Base-by-base conservation (phyloP, 2,113 vertebrate species). In the Reinhardtius hippoglossoides region DNA sequence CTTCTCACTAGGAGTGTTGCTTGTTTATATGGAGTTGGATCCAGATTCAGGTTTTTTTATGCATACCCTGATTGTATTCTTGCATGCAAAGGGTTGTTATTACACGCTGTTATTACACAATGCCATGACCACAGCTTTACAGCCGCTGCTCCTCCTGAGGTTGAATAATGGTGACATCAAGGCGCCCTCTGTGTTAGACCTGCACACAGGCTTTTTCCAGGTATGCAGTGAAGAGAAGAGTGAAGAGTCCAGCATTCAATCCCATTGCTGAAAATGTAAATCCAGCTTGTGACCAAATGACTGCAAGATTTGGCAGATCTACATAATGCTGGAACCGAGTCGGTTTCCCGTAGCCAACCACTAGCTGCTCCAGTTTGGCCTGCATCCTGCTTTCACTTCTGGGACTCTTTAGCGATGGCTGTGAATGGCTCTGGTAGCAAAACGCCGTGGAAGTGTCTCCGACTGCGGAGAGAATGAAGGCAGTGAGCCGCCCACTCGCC, bases 401-500 rank as follows among this genome's bases (percentile, higher is more conserved):
- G 78, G 73, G 81, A 74, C 79, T 88, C 76, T 89, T 80, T 67
- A 76, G 78, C 1, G 42, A 58, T 59, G 84, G 81, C 80, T 81
- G 85, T 90, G 86, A 92, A 89, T 90, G 89, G 89, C 64, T 87
- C 55, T 26, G 74, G 27, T 71, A 63, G 82, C 70, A 20, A 59
- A 85, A 79, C 60, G 15, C 70, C 37, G 2, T 21, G 80, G 84
- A 85, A 86, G 76, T 59, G 77, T 80, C 80, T 85, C 80, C 44
- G 78, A 73, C 68, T 72, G 82, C 62, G 21, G 61, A 74, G 71
- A 82, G 87, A 83, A 69, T 40, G 84, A 73, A 74, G 76, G 87
- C 83, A 71, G 78, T 60, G 74, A 83, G 55, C 80, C 4, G 65
- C 92, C 92, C 90, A 93, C 92, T 88, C 89, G 88, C 85, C 92